A percentile compares a stretch with the other conserved stretches of the same genome.
Evolutionary conservation across 2,888 invertebrate genomes (phyloP).

Genomic region (Cotesia congregata): DNA sequence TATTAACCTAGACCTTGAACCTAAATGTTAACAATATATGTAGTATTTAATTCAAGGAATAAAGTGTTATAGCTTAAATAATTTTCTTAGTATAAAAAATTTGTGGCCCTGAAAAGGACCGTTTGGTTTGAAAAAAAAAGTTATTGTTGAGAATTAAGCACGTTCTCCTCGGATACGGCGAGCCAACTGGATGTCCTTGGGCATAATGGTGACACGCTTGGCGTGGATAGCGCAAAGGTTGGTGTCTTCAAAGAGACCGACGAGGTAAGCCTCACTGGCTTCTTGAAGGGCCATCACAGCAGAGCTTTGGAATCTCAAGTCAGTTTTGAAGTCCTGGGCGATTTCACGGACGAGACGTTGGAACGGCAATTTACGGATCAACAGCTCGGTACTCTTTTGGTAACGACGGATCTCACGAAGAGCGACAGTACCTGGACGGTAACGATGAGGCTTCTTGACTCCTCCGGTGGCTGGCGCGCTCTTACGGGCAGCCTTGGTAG

Average conservation of each 20-base stretch:
- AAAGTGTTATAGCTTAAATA: no score
- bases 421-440: not conserved
- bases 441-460: not conserved
- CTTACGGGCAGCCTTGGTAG: not conserved
- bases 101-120: not conserved
- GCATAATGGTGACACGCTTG: not conserved
- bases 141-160: not conserved
- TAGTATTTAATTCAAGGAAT: no score
- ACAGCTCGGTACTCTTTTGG: not conserved
- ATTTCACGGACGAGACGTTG: not conserved
- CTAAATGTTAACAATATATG: no score
- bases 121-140: not conserved
- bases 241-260: not conserved
- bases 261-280: not conserved
- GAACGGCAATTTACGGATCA: not conserved
- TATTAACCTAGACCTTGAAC: no score
- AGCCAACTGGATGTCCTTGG: not conserved
- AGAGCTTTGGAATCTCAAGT: not conserved
- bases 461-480: not conserved
- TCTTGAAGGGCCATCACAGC: not conserved
- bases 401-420: not conserved
- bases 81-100: not conserved
- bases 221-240: not conserved
- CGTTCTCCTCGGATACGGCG: not conserved
- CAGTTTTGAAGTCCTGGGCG: not conserved